Evolutionary conservation across 2,113 vertebrate species (phyloP).

Genomic region (Noctilio leporinus): DNA sequence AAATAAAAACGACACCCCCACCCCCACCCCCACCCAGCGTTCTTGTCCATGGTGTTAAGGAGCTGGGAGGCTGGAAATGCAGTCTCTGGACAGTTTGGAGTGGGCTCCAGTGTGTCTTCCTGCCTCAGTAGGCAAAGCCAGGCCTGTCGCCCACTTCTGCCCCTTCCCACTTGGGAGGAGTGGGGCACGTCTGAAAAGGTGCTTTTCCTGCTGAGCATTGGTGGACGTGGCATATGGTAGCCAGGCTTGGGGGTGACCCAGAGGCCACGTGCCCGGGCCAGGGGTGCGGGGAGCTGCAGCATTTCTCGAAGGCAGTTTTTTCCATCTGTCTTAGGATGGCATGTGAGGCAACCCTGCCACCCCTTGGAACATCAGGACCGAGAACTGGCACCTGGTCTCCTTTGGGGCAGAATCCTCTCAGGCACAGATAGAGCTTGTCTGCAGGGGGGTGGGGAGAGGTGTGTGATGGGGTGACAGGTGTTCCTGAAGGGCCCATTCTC

Average conservation of each 20-base stretch:
- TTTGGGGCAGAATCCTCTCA: neutral
- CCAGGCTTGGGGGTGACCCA: no score
- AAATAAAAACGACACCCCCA: conserved; percentile 57
- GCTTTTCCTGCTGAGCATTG: no score
- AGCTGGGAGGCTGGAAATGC: neutral
- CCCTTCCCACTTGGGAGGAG: no score
- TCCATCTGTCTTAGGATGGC: conserved; percentile 22
- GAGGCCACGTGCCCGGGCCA: no score
- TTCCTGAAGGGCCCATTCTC: neutral
- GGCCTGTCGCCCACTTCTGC: no score
- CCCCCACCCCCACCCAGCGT: neutral
- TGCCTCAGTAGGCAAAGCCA: no score
- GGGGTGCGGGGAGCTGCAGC: conserved; percentile 44
- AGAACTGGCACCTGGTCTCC: conserved; percentile 17
- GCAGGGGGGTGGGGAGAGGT: neutral
- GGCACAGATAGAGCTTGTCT: neutral
- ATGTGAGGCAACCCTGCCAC: conserved; percentile 44
- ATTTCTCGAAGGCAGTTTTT: conserved; percentile 58
- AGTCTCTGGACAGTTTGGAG: neutral
- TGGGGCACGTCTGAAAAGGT: no score
- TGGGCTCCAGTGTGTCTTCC: no score
- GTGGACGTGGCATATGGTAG: no score
- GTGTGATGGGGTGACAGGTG: accelerated
- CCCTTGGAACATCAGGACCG: conserved; percentile 30
- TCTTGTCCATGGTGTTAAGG: conserved; percentile 1